phyloP scores from a whole-genome alignment of 2,113 vertebrate species.

The Campylorhamphus procurvoides region DNA sequence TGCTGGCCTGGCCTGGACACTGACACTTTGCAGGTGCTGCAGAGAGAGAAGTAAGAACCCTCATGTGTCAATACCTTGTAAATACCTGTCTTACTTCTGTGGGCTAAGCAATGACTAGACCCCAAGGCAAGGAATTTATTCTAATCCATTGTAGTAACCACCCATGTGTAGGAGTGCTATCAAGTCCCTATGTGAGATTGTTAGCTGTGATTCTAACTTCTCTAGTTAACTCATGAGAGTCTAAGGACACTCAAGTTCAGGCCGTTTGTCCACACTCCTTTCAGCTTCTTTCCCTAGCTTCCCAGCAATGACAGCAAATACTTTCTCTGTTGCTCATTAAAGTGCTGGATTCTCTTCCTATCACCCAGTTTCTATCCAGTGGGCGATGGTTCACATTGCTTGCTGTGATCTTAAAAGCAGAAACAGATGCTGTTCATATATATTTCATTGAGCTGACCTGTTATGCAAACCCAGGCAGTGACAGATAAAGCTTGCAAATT shows the following conservation, averaged over 20 bases:
- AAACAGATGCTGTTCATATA: conserved; percentile 66
- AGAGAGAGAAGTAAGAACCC: neutral
- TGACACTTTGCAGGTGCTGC: neutral
- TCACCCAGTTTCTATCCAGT: neutral
- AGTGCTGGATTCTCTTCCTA: neutral
- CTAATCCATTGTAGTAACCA: neutral
- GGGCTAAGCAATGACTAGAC: neutral
- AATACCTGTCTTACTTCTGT: neutral
- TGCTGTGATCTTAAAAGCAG: conserved; percentile 52
- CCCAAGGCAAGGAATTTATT: neutral
- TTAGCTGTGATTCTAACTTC: neutral
- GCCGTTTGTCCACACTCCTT: neutral
- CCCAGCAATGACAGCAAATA: neutral
- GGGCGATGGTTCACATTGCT: conserved; percentile 22
- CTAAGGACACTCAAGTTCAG: neutral
- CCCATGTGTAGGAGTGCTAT: fast-evolving
- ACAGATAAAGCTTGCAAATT: conserved; percentile 42
- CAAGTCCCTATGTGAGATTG: neutral
- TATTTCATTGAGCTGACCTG: conserved; percentile 52
- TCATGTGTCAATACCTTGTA: neutral
- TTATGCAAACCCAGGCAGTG: conserved; percentile 4
- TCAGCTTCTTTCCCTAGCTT: neutral
- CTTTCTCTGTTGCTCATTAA: neutral
- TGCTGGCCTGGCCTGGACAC: neutral
- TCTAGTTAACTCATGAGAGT: neutral